Percentiles rank a stretch among this genome's conserved stretches.
Evolutionary conservation across 2,113 vertebrate genomes (phyloP).

Genomic region (Gambusia holbrooki): DNA sequence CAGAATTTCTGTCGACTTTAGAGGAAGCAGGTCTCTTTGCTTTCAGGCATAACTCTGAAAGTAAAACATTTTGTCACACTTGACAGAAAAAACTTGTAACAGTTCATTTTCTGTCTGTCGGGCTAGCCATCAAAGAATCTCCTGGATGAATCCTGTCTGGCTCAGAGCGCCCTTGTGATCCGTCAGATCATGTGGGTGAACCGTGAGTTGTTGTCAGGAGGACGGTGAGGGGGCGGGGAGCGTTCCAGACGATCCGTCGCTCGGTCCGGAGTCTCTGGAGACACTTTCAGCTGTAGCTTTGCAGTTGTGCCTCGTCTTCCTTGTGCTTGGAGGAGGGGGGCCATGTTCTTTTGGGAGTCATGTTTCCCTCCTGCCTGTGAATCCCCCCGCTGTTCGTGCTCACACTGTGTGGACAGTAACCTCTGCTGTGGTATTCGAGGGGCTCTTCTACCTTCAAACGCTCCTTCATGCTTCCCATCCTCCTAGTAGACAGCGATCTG

Average conservation of each 20-base stretch:
- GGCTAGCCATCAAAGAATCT: neutral
- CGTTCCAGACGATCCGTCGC: conserved; percentile 59
- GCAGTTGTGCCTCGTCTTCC: conserved; percentile 66
- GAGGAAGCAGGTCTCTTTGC: neutral
- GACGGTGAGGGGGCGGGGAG: conserved; percentile 29
- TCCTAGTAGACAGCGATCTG: neutral
- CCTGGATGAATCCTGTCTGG: conserved; percentile 23
- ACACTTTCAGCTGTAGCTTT: conserved; percentile 69
- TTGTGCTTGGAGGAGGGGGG: conserved; percentile 25
- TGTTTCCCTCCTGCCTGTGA: conserved; percentile 58
- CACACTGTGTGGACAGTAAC: conserved; percentile 46
- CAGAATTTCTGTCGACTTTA: neutral
- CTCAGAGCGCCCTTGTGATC: conserved; percentile 33
- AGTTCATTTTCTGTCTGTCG: conserved; percentile 9
- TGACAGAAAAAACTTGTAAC: neutral
- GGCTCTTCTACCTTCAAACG: conserved; percentile 65
- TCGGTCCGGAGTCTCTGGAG: conserved; percentile 58
- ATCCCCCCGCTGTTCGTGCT: conserved; percentile 59
- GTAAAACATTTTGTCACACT: neutral
- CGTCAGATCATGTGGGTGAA: conserved; percentile 55
- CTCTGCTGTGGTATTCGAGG: conserved; percentile 67
- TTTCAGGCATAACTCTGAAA: neutral
- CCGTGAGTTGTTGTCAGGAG: conserved; percentile 63
- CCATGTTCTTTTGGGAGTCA: conserved; percentile 59
- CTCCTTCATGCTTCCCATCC: conserved; percentile 42